phyloP scores from a whole-genome alignment of 2,113 vertebrate genomes.

The Desmodus rotundus region DNA sequence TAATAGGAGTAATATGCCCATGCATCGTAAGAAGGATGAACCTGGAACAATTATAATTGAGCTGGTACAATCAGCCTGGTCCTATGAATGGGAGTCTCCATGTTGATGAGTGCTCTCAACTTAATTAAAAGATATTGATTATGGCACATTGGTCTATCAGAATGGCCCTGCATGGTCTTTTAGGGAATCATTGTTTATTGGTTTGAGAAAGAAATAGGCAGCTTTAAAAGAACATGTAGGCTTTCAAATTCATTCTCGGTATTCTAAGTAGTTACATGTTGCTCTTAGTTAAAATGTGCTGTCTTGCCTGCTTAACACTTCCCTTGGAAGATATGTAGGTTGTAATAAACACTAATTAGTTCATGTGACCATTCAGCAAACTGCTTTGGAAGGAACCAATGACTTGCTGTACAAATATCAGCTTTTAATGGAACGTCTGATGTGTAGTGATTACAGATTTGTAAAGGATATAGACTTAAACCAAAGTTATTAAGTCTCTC shows the following conservation, averaged over 20 bases:
- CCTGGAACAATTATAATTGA: slow-evolving; percentile 39
- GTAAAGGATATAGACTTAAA: slow-evolving; percentile 51
- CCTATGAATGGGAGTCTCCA: not conserved
- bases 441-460: slow-evolving; percentile 49
- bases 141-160: slow-evolving; percentile 53
- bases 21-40: slow-evolving; percentile 19
- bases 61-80: not conserved
- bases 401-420: slow-evolving; percentile 50
- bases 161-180: not conserved
- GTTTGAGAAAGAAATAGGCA: slow-evolving; percentile 54
- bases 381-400: slow-evolving; percentile 42
- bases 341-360: slow-evolving; percentile 66
- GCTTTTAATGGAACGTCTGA: slow-evolving; percentile 57
- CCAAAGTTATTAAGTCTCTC: slow-evolving; percentile 53
- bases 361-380: slow-evolving; percentile 35
- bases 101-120: slow-evolving; percentile 42
- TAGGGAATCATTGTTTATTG: slow-evolving; percentile 53
- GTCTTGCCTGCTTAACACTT: slow-evolving; percentile 16
- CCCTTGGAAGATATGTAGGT: slow-evolving; percentile 33
- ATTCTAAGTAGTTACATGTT: slow-evolving; percentile 37
- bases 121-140: slow-evolving; percentile 76
- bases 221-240: slow-evolving; percentile 50
- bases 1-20: not conserved
- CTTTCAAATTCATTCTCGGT: slow-evolving; percentile 61
- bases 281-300: slow-evolving; percentile 54